Evolutionary conservation across 92 coral and sea anemone species (phyloP), one percentile per base, ranked within the genome.

Genomic region (Palythoa grandiflora): DNA sequence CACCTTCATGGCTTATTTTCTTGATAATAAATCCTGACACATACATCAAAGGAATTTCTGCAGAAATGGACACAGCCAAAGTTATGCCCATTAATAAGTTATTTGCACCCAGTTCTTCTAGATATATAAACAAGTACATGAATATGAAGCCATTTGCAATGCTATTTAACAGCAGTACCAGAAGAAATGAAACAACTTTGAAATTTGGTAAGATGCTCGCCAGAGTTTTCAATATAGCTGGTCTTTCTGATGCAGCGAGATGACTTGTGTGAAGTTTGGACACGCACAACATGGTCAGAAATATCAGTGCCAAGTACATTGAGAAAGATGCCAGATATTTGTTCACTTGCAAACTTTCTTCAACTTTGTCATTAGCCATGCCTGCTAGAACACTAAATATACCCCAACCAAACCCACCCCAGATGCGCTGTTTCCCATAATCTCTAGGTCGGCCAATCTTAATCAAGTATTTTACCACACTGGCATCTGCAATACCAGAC

Each of bases 1-100:
- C 94, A 71, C 89, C 89, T 61, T 88, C 77, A 65, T 91, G 91
- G 36, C 92, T 83, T 1, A 85, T 38, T 38, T 66, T 76, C 68
- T 68, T 71, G 79, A 91, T 91, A 9, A 91, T 73, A 38, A 36
- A 61, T 1, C 94, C 94, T 3, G 94, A 88, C 53, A 71, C 75
- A 63, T 85, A 91, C 91, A 91, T 88, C 40, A 91, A 39, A 2
- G 94, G 94, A 10, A 84, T 87, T 57, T 91, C 94, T 7, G 94
- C 66, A 3, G 74, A 36, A 15, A 68, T 84, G 1, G 90, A 79
- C 87, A 78, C 65, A 79, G 71, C 76, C 16, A 88, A 76, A 2
- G 92, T 8, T 15, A 91, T 44, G 2, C 94, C 94, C 92, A 91
- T 88, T 0, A 91, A 68, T 3, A 91, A 74, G 65, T 91, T 90